Evolutionary conservation across 2,888 invertebrate species (phyloP).

Genomic region (Psococerastis gibbosa): DNA sequence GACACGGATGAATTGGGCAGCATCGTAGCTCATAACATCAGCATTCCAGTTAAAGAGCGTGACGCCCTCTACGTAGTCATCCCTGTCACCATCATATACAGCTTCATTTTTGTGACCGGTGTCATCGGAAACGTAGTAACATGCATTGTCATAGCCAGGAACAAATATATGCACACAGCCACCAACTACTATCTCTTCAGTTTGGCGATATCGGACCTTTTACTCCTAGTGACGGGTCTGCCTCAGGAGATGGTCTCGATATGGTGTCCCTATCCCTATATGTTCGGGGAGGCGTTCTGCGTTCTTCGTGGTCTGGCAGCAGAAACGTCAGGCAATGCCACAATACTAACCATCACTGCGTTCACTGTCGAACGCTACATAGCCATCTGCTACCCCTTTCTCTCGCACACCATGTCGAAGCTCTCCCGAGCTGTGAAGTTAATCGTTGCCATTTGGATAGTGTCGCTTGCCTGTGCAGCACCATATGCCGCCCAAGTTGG

Average conservation of each 20-base stretch:
- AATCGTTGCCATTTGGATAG: slow-evolving; percentile 62
- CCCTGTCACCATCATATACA: slow-evolving; percentile 47
- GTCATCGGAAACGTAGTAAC: slow-evolving; percentile 62
- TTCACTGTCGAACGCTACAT: slow-evolving; percentile 76
- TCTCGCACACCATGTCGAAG: slow-evolving; percentile 68
- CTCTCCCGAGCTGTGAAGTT: slow-evolving; percentile 65
- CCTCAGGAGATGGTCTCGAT: slow-evolving; percentile 66
- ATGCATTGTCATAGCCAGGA: slow-evolving; percentile 55
- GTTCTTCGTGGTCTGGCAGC: slow-evolving; percentile 56
- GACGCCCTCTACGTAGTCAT: slow-evolving; percentile 43
- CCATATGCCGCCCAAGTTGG: slow-evolving; percentile 44
- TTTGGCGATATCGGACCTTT: slow-evolving; percentile 55
- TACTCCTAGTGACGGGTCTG: slow-evolving; percentile 56
- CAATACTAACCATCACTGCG: slow-evolving; percentile 58
- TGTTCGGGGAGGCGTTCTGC: slow-evolving; percentile 63
- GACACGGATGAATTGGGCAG: slow-evolving; percentile 11
- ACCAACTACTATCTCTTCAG: slow-evolving; percentile 71
- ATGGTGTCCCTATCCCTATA: slow-evolving; percentile 48
- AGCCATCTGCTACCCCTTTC: slow-evolving; percentile 60
- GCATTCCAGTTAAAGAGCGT: too few relatives aligned
- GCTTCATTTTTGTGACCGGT: slow-evolving; percentile 49
- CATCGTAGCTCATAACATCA: slow-evolving; percentile 10
- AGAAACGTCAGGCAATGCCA: slow-evolving; percentile 63
- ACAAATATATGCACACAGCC: slow-evolving; percentile 65
- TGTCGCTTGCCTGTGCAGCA: slow-evolving; percentile 50